Conservation (phyloP, 1,140 invertebrate genomes). For the Hermatobates lingyangjiaoensis region DNA sequence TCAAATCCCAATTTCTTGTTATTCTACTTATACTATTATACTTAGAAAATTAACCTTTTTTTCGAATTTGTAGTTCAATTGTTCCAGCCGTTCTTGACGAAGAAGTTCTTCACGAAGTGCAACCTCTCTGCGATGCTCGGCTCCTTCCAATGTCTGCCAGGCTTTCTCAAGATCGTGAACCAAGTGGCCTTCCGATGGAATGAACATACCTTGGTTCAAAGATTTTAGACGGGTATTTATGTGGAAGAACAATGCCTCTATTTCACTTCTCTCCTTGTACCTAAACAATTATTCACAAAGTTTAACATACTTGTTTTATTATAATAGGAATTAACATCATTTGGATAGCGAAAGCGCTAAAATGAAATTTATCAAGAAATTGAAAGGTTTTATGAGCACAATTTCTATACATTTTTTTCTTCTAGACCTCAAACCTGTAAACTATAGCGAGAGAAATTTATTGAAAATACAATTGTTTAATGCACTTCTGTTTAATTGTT, state of each 20-base stretch:
- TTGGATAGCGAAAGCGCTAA: too few species aligned
- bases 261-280: constrained; percentile 90
- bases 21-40: background rate
- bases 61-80: constrained; percentile 89
- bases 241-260: constrained; percentile 89
- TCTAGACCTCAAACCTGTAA: too few species aligned
- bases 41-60: constrained; percentile 46
- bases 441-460: too few species aligned
- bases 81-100: constrained; percentile 82
- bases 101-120: constrained; percentile 79
- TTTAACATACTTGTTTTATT: too few species aligned
- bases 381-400: too few species aligned
- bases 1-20: background rate
- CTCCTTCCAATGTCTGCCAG: constrained; percentile 82
- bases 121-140: constrained; percentile 85
- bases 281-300: constrained; percentile 30
- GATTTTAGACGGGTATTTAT: constrained; percentile 93
- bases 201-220: constrained; percentile 71
- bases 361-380: too few species aligned
- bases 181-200: constrained; percentile 74
- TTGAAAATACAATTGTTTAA: too few species aligned
- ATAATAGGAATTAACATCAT: too few species aligned
- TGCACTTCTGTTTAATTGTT: too few species aligned
- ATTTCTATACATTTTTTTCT: too few species aligned
- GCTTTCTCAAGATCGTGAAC: constrained; percentile 84